Conservation (phyloP, 2,888 invertebrate genomes). For the Nemapogon koenigi region DNA sequence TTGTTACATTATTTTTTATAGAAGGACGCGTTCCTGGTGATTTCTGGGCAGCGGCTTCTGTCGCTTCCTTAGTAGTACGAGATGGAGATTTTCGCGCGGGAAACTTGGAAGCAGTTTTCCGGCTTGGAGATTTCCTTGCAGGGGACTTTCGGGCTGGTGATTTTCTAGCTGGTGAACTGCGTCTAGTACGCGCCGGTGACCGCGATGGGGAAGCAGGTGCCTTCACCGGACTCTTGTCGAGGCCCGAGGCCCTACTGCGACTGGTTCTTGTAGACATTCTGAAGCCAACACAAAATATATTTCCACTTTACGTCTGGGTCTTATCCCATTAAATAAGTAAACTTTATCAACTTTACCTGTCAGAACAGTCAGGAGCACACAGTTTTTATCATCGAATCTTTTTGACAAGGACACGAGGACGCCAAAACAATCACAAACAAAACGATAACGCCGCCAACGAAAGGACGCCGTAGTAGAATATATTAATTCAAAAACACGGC, state of each 20-base stretch:
- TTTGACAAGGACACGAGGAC: no score
- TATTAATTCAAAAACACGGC: no score
- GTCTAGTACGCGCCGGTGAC: slow-evolving; percentile 49
- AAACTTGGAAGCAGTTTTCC: slow-evolving; percentile 40
- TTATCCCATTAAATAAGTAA: no score
- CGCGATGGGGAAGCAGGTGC: slow-evolving; percentile 48
- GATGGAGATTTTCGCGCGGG: slow-evolving; percentile 53
- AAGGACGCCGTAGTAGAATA: no score
- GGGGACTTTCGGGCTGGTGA: slow-evolving; percentile 56
- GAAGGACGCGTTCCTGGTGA: slow-evolving; percentile 41
- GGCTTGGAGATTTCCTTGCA: slow-evolving; percentile 53
- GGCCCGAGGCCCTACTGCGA: slow-evolving; percentile 33
- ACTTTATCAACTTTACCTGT: no score
- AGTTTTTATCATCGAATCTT: no score
- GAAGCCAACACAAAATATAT: slow-evolving; percentile 4
- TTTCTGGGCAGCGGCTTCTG: slow-evolving; percentile 24
- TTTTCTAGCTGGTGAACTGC: slow-evolving; percentile 43
- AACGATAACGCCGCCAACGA: no score
- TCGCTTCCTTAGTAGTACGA: slow-evolving; percentile 31
- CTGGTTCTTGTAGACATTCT: slow-evolving; percentile 52
- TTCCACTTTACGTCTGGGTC: no score
- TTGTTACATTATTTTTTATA: slow-evolving; percentile 23
- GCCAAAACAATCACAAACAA: no score
- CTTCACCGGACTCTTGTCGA: slow-evolving; percentile 40
- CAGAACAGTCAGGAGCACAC: no score